Conservation (phyloP, 2,888 invertebrate genomes). For the Tridacna crocea region DNA sequence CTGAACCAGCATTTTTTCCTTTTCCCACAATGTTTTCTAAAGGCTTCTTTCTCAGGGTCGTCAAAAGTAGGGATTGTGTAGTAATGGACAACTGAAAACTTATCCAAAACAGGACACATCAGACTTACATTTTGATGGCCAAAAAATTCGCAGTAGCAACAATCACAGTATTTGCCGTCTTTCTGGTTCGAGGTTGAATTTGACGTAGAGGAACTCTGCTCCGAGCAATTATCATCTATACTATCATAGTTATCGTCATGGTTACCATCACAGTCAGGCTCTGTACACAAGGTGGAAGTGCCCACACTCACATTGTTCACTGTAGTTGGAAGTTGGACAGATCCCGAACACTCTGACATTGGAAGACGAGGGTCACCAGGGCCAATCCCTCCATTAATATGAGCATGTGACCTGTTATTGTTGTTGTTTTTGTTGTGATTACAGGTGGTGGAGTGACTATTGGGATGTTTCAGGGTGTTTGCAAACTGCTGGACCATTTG, state of each 20-base stretch:
- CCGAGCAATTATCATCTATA: slow-evolving; percentile 84
- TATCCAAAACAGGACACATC: too few species aligned
- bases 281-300: slow-evolving; percentile 73
- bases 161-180: slow-evolving; percentile 88
- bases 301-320: slow-evolving; percentile 79
- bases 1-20: too few species aligned
- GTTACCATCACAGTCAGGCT: slow-evolving; percentile 80
- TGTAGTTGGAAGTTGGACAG: slow-evolving; percentile 69
- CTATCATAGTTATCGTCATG: slow-evolving; percentile 82
- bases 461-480: slow-evolving; percentile 57
- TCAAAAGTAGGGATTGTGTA: too few species aligned
- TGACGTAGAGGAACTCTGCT: slow-evolving; percentile 85
- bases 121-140: slow-evolving; percentile 88
- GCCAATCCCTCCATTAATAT: not conserved
- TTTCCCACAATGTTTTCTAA: too few species aligned
- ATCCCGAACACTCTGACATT: slow-evolving; percentile 57
- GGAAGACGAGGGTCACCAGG: slow-evolving; percentile 19
- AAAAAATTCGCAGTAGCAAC: slow-evolving; percentile 93
- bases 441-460: slow-evolving; percentile 34
- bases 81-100: too few species aligned
- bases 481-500: slow-evolving; percentile 65
- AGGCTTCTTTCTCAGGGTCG: too few species aligned
- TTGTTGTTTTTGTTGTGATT: slow-evolving; percentile 58
- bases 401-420: slow-evolving; percentile 26
- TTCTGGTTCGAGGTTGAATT: slow-evolving; percentile 84